These are phyloP conservation scores for Galleria mellonella DNA, from an alignment of 1,140 invertebrate species.

Conservation along the genomic window DNA sequence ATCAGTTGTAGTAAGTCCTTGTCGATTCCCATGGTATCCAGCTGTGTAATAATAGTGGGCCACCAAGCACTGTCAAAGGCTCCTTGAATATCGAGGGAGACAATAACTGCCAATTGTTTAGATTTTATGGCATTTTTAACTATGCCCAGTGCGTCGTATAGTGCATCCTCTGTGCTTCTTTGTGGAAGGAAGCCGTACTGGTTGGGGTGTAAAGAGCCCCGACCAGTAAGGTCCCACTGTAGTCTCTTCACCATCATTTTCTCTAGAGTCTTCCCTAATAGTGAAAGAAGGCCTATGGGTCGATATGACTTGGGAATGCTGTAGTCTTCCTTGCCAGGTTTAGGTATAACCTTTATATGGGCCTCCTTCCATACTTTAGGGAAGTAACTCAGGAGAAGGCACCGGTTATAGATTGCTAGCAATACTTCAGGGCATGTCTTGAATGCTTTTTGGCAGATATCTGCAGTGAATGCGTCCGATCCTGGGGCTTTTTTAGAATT, in stretches of 20 bases:
- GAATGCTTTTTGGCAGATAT: constrained; percentile 1
- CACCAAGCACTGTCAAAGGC: constrained; percentile 10
- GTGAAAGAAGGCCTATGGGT: background rate
- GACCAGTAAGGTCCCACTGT: background rate
- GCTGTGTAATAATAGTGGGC: background rate
- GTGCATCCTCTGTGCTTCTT: background rate
- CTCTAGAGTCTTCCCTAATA: background rate
- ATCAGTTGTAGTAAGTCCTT: background rate
- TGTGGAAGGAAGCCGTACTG: background rate
- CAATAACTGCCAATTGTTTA: background rate
- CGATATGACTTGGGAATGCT: background rate
- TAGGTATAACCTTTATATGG: background rate
- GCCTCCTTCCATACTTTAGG: background rate
- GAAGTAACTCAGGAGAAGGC: background rate
- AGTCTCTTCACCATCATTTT: background rate
- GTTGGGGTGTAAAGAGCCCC: background rate
- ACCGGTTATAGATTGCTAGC: background rate
- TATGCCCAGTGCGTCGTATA: background rate
- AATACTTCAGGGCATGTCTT: background rate
- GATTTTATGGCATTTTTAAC: background rate
- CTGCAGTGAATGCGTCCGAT: constrained; percentile 4
- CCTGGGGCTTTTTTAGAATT: constrained; percentile 8
- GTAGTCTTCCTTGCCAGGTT: background rate
- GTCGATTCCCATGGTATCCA: background rate
- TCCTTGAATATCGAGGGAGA: constrained; percentile 10